A percentile compares a stretch with the other conserved stretches of the same genome.
Evolutionary conservation across 2,113 vertebrate species (phyloP).

Genomic region (Aythya baeri): DNA sequence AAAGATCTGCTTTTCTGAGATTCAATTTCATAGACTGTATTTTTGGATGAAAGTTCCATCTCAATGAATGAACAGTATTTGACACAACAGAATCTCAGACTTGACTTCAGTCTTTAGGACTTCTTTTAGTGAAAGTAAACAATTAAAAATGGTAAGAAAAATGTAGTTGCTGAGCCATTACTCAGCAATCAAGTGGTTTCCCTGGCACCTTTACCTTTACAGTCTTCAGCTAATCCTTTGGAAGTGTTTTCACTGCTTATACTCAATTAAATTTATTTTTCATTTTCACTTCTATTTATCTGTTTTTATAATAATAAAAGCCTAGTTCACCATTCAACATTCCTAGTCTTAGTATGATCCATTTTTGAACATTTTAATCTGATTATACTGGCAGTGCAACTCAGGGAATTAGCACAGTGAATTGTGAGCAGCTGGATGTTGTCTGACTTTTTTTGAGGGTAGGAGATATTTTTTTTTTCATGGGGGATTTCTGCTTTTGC

Average conservation of each 20-base stretch:
- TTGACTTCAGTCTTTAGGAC: background rate
- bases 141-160: background rate
- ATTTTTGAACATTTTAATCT: conserved; percentile 31
- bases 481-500: background rate
- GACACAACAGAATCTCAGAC: background rate
- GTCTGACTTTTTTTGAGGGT: background rate
- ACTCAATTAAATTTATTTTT: background rate
- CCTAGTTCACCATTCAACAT: background rate
- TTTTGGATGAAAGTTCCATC: background rate
- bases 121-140: background rate
- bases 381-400: background rate
- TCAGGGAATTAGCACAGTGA: background rate
- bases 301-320: background rate
- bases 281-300: background rate
- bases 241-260: background rate
- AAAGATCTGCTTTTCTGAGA: background rate
- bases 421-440: background rate
- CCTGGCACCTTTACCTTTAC: background rate
- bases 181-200: background rate
- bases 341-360: background rate
- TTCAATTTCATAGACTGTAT: background rate
- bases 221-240: conserved; percentile 1
- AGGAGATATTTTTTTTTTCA: background rate
- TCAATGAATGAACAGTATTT: background rate
- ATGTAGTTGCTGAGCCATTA: background rate